phyloP scores from a whole-genome alignment of 2,113 vertebrate species.

The Siphamia tubifer region DNA sequence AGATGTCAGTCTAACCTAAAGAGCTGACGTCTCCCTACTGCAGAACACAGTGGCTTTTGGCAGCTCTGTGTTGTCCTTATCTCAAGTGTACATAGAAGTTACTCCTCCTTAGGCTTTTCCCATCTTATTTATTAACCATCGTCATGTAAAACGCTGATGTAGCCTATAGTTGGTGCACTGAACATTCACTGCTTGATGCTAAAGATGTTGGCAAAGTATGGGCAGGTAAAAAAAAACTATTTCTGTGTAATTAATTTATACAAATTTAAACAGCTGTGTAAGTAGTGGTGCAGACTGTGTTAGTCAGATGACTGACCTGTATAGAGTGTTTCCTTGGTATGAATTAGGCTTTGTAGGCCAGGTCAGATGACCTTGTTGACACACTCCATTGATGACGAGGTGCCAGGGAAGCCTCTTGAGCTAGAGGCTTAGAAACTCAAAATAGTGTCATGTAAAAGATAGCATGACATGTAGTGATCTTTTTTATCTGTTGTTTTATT shows the following conservation, averaged over 20 bases:
- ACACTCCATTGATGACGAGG: constrained; percentile 37
- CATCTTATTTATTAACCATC: background rate
- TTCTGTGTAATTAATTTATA: background rate
- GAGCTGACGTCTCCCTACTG: background rate
- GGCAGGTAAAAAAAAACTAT: background rate
- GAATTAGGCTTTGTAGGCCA: constrained; percentile 61
- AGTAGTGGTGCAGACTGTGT: background rate
- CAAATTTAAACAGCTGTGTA: background rate
- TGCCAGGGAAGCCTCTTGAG: constrained; percentile 26
- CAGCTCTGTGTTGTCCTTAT: background rate
- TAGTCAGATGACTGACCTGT: constrained; percentile 62
- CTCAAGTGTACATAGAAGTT: constrained; percentile 4
- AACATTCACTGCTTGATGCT: background rate
- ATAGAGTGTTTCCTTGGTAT: constrained; percentile 57
- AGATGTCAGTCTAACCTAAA: background rate
- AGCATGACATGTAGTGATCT: background rate
- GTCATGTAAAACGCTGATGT: background rate
- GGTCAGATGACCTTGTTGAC: constrained; percentile 68
- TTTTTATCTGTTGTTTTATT: background rate
- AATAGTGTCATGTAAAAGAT: background rate
- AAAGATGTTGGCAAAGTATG: background rate
- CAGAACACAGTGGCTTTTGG: background rate
- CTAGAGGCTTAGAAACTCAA: constrained; percentile 1
- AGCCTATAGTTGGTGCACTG: background rate
- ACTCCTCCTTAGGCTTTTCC: background rate